These are phyloP conservation scores for Porphyrio hochstetteri DNA, from an alignment of 2,113 vertebrate species.

Conservation along the genomic window DNA sequence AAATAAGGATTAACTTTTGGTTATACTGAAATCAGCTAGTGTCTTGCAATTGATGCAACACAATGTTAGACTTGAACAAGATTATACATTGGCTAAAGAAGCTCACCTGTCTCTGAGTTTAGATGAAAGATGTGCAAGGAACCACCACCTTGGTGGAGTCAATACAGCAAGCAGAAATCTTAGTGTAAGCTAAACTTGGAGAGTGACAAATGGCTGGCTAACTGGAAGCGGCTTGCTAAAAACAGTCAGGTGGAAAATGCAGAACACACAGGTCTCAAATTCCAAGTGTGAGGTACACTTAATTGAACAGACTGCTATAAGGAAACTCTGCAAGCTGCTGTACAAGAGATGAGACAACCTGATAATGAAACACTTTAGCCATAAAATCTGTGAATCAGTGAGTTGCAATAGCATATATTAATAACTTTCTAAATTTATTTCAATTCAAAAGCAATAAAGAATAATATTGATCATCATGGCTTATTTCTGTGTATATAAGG, in stretches of 20 bases:
- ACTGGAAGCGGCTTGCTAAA: background rate
- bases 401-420: background rate
- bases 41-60: background rate
- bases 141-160: background rate
- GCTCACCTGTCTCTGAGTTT: fast-evolving
- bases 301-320: background rate
- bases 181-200: background rate
- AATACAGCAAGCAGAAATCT: background rate
- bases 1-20: background rate
- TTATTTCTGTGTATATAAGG: background rate
- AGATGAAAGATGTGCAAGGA: background rate
- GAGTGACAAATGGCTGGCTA: background rate
- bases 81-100: background rate
- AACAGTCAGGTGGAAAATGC: background rate
- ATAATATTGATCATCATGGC: background rate
- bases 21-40: background rate
- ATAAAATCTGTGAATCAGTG: background rate
- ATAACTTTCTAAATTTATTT: background rate
- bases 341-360: background rate
- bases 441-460: background rate
- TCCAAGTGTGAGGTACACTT: background rate
- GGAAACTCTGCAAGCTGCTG: background rate
- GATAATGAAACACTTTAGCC: background rate
- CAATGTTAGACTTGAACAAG: background rate
- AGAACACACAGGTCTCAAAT: background rate